A percentile compares a stretch with the other conserved stretches of the same genome.
Evolutionary conservation across 2,797 vertebrate species (phyloP).

Genomic region (Acestrorhynchus altus): DNA sequence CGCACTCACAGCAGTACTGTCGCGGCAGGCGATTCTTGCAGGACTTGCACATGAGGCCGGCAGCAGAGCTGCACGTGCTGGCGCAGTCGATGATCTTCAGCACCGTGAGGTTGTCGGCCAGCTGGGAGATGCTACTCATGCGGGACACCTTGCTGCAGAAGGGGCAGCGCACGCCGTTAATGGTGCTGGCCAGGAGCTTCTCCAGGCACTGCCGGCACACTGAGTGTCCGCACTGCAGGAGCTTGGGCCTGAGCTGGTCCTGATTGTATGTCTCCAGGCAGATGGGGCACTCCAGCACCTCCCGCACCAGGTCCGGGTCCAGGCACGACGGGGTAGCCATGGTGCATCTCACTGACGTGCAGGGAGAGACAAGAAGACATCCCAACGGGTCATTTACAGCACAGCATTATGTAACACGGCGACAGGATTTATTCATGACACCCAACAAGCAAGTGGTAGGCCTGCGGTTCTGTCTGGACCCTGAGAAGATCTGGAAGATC

Average conservation of each 20-base stretch:
- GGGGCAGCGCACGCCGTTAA: conserved; percentile 95
- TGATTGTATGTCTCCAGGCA: conserved; percentile 95
- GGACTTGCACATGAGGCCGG: conserved; percentile 90
- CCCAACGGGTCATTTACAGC: conserved; percentile 5
- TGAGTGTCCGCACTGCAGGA: conserved; percentile 95
- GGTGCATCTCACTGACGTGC: conserved; percentile 38
- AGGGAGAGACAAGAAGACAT: conserved; percentile 17
- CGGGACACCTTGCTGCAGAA: conserved; percentile 96
- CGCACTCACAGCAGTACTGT: conserved; percentile 88
- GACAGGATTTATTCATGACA: neutral
- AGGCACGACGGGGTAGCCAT: conserved; percentile 87
- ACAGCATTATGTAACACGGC: neutral
- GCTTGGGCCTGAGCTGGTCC: conserved; percentile 91
- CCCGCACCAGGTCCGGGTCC: conserved; percentile 91
- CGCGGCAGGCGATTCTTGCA: conserved; percentile 89
- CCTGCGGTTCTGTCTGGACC: too few species aligned
- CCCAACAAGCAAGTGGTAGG: neutral
- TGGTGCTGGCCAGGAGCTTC: conserved; percentile 92
- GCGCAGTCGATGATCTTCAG: conserved; percentile 94
- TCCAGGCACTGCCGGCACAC: conserved; percentile 95
- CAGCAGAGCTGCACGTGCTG: conserved; percentile 81
- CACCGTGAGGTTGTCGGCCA: conserved; percentile 94
- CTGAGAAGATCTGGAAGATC: too few species aligned
- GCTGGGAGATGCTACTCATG: conserved; percentile 89
- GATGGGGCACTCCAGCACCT: conserved; percentile 97